Percentiles rank a stretch among this genome's conserved stretches.
These are phyloP conservation scores for Monarcha castaneiventris DNA, from an alignment of 2,113 vertebrate genomes.

Conservation along the genomic window DNA sequence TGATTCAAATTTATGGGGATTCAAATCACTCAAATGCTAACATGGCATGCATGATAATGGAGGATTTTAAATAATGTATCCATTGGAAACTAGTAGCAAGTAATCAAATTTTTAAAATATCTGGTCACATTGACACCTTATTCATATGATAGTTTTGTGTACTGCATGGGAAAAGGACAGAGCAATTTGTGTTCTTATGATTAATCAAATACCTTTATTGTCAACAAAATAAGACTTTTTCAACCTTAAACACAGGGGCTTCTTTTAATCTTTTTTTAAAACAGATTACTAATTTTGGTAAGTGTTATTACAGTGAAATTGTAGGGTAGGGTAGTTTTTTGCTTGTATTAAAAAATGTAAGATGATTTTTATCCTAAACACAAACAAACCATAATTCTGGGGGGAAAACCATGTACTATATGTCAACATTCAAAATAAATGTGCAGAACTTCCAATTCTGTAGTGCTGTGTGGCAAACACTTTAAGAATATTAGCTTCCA, in stretches of 20 bases:
- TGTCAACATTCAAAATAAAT: background rate
- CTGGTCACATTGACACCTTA: background rate
- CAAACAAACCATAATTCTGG: background rate
- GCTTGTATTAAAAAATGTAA: background rate
- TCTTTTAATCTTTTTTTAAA: background rate
- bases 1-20: background rate
- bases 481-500: background rate
- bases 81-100: background rate
- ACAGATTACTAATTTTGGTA: background rate
- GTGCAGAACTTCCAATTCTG: background rate
- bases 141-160: background rate
- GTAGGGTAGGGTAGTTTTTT: background rate
- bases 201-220: background rate
- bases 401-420: rapidly evolving
- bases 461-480: background rate
- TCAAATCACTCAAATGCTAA: background rate
- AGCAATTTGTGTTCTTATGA: background rate
- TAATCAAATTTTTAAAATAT: background rate
- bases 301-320: background rate
- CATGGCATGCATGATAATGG: background rate
- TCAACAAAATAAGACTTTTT: background rate
- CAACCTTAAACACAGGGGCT: background rate
- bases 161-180: background rate
- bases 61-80: background rate
- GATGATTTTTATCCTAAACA: background rate